A percentile compares a stretch with the other conserved stretches of the same genome.
phyloP scores from a whole-genome alignment of 1,140 invertebrate genomes.

The Agrypnia vestita region DNA sequence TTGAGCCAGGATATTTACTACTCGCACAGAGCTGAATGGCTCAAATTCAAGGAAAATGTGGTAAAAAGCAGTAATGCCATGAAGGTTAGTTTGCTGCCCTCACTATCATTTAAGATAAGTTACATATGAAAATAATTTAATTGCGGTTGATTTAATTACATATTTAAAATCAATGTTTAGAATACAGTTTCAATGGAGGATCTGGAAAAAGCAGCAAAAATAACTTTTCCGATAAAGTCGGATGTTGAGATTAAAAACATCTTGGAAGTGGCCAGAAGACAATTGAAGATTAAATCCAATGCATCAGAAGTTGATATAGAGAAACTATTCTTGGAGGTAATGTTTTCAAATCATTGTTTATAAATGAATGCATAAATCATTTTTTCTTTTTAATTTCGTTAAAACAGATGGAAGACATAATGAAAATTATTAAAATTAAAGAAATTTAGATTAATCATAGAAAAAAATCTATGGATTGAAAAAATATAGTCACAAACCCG shows the following conservation, averaged over 20 bases:
- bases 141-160: not conserved
- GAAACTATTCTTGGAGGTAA: conserved; percentile 69
- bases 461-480: too few species aligned
- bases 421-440: too few species aligned
- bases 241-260: conserved; percentile 72
- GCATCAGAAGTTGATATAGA: conserved; percentile 66
- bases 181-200: conserved; percentile 66
- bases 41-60: conserved; percentile 62
- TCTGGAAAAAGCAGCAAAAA: conserved; percentile 66
- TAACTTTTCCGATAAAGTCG: conserved; percentile 68
- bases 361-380: too few species aligned
- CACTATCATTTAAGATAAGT: too few species aligned
- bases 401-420: too few species aligned
- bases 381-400: too few species aligned
- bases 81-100: not conserved
- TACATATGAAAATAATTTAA: too few species aligned
- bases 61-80: conserved; percentile 57
- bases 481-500: too few species aligned
- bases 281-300: conserved; percentile 70
- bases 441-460: too few species aligned
- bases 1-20: conserved; percentile 69
- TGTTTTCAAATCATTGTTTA: too few species aligned
- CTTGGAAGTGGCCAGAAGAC: conserved; percentile 67
- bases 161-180: conserved; percentile 57
- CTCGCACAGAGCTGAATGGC: conserved; percentile 65